A percentile compares a stretch with the other conserved stretches of the same genome.
These are phyloP conservation scores for Astur gentilis DNA, from an alignment of 2,113 vertebrate species.

Conservation along the genomic window DNA sequence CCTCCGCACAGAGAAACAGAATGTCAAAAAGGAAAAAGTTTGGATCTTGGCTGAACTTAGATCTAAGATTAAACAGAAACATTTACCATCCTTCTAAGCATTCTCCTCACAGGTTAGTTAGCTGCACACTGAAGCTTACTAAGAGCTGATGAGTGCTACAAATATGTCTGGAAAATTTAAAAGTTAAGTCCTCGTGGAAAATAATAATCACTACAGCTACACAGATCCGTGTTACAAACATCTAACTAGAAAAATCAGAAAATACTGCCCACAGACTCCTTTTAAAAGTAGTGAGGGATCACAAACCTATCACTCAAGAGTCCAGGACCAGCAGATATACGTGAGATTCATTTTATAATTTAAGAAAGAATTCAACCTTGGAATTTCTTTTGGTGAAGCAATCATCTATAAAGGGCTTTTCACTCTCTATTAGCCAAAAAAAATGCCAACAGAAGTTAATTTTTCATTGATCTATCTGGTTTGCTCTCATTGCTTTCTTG, in stretches of 20 bases:
- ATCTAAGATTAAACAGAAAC: not conserved
- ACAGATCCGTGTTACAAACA: not conserved
- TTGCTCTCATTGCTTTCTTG: not conserved
- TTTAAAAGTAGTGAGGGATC: not conserved
- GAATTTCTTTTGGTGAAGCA: not conserved
- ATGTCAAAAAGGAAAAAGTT: not conserved
- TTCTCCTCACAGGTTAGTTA: not conserved
- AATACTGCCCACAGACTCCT: not conserved
- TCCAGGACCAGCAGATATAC: not conserved
- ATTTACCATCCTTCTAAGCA: not conserved
- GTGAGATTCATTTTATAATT: not conserved
- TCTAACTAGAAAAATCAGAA: not conserved
- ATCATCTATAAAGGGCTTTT: not conserved
- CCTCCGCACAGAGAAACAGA: not conserved
- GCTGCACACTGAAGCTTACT: not conserved
- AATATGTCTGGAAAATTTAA: not conserved
- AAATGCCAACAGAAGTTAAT: not conserved
- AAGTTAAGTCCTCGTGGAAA: not conserved
- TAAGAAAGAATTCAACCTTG: not conserved
- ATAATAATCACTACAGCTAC: not conserved
- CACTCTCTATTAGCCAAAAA: not conserved
- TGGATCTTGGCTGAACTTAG: not conserved
- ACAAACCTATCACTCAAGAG: not conserved
- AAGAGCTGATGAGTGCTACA: not conserved
- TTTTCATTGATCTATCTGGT: not conserved